Percentiles rank a stretch among this genome's conserved stretches.
Evolutionary conservation across 2,113 vertebrate species (phyloP).

Genomic region (Hydrochoerus hydrochaeris): DNA sequence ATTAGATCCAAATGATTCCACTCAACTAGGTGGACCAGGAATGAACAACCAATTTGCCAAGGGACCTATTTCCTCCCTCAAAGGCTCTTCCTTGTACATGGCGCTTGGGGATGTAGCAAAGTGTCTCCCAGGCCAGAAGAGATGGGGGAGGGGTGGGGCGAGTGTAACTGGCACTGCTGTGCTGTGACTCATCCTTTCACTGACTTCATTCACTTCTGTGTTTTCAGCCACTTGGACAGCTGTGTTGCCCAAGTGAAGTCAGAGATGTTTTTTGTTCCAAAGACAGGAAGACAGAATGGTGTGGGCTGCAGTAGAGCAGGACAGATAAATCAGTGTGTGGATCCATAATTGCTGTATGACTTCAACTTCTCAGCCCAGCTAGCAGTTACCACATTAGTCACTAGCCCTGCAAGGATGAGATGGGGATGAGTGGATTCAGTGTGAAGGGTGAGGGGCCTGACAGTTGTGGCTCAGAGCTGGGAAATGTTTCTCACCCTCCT

Average conservation of each 20-base stretch:
- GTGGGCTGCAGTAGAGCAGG: background rate
- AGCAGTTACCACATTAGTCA: conserved; percentile 81
- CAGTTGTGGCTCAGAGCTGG: background rate
- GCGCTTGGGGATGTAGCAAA: conserved; percentile 3
- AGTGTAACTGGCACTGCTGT: conserved; percentile 77
- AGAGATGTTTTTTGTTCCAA: conserved; percentile 87
- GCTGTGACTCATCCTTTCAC: conserved; percentile 84
- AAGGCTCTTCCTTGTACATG: conserved; percentile 69
- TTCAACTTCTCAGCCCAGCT: conserved; percentile 84
- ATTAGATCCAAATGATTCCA: background rate
- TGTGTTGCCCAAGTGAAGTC: conserved; percentile 81
- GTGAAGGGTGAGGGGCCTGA: conserved; percentile 1
- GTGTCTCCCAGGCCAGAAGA: conserved; percentile 56
- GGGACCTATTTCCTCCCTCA: background rate
- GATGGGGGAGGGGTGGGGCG: conserved; percentile 48
- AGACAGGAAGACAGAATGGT: conserved; percentile 72
- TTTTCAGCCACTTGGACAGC: conserved; percentile 85
- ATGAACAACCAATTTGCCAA: background rate
- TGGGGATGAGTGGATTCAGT: conserved; percentile 59
- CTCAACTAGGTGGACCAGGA: background rate
- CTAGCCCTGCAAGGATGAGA: conserved; percentile 73
- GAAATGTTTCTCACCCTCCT: background rate
- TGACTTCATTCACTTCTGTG: conserved; percentile 82
- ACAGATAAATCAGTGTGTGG: conserved; percentile 61
- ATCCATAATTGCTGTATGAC: conserved; percentile 81